These are phyloP conservation scores for Troides oblongomaculatus DNA, from an alignment of 2,888 invertebrate species.

Conservation along the genomic window DNA sequence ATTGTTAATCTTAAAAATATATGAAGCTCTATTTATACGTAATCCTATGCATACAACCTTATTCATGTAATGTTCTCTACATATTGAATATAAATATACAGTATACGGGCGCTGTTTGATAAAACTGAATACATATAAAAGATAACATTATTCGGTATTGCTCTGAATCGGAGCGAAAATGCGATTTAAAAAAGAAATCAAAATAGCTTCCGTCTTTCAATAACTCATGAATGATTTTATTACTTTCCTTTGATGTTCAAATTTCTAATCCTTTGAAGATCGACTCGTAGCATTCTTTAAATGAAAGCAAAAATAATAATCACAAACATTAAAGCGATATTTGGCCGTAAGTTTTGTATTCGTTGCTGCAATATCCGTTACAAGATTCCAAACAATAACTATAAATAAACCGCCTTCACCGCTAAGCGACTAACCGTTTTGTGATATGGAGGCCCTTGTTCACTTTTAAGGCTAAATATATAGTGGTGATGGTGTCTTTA, in stretches of 20 bases:
- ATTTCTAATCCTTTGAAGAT: slow-evolving; percentile 15
- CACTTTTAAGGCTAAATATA: too few species aligned
- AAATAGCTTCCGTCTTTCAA: slow-evolving; percentile 39
- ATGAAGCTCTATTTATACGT: too few species aligned
- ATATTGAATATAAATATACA: slow-evolving; percentile 45
- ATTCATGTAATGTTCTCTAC: too few species aligned
- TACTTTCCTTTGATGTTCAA: slow-evolving; percentile 32
- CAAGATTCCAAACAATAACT: slow-evolving; percentile 7
- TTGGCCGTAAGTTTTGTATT: neutral
- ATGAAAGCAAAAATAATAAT: slow-evolving; percentile 10
- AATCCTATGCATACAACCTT: too few species aligned
- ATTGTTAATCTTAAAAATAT: too few species aligned
- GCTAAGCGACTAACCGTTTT: neutral
- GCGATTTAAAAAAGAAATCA: slow-evolving; percentile 42
- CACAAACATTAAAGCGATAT: slow-evolving; percentile 17
- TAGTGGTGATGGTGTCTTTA: too few species aligned
- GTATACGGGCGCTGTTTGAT: slow-evolving; percentile 52
- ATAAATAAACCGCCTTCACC: neutral
- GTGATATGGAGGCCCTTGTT: too few species aligned
- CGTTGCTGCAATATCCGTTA: neutral
- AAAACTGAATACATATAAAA: slow-evolving; percentile 50
- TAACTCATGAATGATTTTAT: slow-evolving; percentile 36
- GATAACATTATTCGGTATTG: slow-evolving; percentile 56
- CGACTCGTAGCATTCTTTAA: slow-evolving; percentile 4
- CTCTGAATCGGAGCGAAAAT: slow-evolving; percentile 33